Evolutionary conservation across 2,888 invertebrate genomes (phyloP).

Genomic region (Opisthograptis luteolata): DNA sequence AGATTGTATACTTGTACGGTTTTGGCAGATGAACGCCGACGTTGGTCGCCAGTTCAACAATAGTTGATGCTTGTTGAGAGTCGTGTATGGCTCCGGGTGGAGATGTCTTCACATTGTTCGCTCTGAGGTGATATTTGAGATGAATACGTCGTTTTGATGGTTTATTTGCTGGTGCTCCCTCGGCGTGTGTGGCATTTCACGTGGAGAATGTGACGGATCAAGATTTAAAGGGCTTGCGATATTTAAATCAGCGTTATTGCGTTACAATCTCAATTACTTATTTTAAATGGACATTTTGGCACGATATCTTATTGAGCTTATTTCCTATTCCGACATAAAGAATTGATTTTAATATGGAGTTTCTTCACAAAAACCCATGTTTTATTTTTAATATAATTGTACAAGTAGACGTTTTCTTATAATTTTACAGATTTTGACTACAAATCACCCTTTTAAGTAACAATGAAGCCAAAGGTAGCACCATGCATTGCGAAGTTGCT

Average conservation of each 20-base stretch:
- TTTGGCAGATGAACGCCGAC: conserved; percentile 43
- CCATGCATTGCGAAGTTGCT: no score
- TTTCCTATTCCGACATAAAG: no score
- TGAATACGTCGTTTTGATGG: conserved; percentile 21
- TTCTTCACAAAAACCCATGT: no score
- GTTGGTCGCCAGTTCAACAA: conserved; percentile 66
- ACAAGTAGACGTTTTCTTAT: no score
- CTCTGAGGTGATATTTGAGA: conserved; percentile 44
- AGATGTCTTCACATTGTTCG: conserved; percentile 68
- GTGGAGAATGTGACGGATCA: conserved; percentile 10
- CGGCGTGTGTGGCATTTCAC: conserved; percentile 29
- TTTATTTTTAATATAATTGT: no score
- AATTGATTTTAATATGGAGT: no score
- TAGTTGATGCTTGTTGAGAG: conserved; percentile 57
- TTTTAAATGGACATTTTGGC: conserved; percentile 14
- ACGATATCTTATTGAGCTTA: neutral
- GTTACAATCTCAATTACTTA: neutral
- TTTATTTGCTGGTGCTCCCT: conserved; percentile 16
- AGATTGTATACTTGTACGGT: conserved; percentile 41
- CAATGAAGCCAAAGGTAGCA: no score
- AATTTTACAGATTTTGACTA: no score
- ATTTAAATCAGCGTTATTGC: neutral
- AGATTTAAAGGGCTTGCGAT: conserved; percentile 9
- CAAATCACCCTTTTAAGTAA: no score
- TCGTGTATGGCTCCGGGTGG: conserved; percentile 79